Conservation (phyloP, 1,140 invertebrate species). For the Papilio glaucus region DNA sequence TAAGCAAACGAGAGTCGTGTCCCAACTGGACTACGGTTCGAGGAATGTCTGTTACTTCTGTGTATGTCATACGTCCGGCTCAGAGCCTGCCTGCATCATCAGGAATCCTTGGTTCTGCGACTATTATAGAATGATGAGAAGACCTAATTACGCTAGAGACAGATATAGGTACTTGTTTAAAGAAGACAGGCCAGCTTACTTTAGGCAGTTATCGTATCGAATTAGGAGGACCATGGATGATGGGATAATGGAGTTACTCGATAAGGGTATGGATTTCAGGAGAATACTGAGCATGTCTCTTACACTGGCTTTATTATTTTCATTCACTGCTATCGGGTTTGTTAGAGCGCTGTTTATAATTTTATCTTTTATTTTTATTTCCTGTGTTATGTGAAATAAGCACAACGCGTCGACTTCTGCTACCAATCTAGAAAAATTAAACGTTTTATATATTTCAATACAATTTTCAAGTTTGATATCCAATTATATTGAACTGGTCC, state of each 20-base stretch:
- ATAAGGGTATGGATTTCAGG: slow-evolving; percentile 57
- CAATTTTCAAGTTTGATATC: not conserved
- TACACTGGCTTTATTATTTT: slow-evolving; percentile 26
- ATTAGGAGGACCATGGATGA: slow-evolving; percentile 71
- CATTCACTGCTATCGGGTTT: slow-evolving; percentile 11
- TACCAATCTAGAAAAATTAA: slow-evolving; percentile 33
- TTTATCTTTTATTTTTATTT: not conserved
- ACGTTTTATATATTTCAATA: not conserved
- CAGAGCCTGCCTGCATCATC: slow-evolving; percentile 51
- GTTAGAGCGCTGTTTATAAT: not conserved
- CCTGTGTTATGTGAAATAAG: not conserved
- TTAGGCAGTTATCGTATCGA: slow-evolving; percentile 64
- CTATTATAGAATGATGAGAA: slow-evolving; percentile 56
- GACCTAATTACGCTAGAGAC: slow-evolving; percentile 45
- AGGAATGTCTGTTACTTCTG: slow-evolving; percentile 63
- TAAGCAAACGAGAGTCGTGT: slow-evolving; percentile 51
- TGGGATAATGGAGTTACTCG: slow-evolving; percentile 58
- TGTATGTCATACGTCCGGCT: slow-evolving; percentile 58
- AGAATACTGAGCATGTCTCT: slow-evolving; percentile 34
- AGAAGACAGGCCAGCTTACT: slow-evolving; percentile 68
- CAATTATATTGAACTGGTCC: not conserved
- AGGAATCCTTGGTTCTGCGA: slow-evolving; percentile 63
- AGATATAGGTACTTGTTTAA: slow-evolving; percentile 55
- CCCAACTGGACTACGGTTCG: slow-evolving; percentile 56
- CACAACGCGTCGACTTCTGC: slow-evolving; percentile 31